A percentile compares a stretch with the other conserved stretches of the same genome.
These are phyloP conservation scores for Petrolisthes manimaculis DNA, from an alignment of 2,888 invertebrate species.

Conservation along the genomic window DNA sequence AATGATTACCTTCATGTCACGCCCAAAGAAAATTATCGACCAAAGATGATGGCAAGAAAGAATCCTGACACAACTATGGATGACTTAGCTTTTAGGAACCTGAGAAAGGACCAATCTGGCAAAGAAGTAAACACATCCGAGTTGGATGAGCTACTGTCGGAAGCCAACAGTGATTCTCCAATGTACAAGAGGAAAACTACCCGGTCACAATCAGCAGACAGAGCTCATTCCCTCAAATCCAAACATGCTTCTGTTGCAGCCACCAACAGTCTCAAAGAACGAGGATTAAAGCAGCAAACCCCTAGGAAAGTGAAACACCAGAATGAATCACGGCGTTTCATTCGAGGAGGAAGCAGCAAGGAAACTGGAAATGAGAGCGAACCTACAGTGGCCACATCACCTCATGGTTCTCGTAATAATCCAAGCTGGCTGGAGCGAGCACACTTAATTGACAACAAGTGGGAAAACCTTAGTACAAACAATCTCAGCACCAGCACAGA, in stretches of 20 bases:
- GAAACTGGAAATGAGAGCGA: slow-evolving; percentile 53
- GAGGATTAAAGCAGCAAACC: slow-evolving; percentile 49
- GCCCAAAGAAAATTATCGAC: slow-evolving; percentile 74
- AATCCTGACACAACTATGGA: slow-evolving; percentile 88
- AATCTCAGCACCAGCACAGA: slow-evolving; percentile 68
- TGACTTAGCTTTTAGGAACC: slow-evolving; percentile 86
- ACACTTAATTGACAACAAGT: slow-evolving; percentile 63
- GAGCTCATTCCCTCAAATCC: slow-evolving; percentile 72
- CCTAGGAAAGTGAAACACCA: slow-evolving; percentile 66
- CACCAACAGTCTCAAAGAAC: background rate
- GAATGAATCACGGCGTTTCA: slow-evolving; percentile 44
- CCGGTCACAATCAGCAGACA: slow-evolving; percentile 85
- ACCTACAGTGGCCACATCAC: slow-evolving; percentile 6
- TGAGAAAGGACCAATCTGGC: slow-evolving; percentile 80
- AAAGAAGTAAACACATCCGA: slow-evolving; percentile 66
- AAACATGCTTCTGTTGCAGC: background rate
- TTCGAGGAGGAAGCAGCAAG: slow-evolving; percentile 32
- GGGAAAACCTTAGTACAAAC: slow-evolving; percentile 53
- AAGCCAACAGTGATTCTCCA: slow-evolving; percentile 45
- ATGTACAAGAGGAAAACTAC: slow-evolving; percentile 82
- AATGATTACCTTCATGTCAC: slow-evolving; percentile 87
- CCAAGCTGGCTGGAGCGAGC: slow-evolving; percentile 66
- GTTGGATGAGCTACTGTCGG: slow-evolving; percentile 66
- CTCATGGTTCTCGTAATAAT: slow-evolving; percentile 45
- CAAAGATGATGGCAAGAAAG: slow-evolving; percentile 77